phyloP scores from a whole-genome alignment of 2,113 vertebrate genomes.

The Struthidea cinerea region DNA sequence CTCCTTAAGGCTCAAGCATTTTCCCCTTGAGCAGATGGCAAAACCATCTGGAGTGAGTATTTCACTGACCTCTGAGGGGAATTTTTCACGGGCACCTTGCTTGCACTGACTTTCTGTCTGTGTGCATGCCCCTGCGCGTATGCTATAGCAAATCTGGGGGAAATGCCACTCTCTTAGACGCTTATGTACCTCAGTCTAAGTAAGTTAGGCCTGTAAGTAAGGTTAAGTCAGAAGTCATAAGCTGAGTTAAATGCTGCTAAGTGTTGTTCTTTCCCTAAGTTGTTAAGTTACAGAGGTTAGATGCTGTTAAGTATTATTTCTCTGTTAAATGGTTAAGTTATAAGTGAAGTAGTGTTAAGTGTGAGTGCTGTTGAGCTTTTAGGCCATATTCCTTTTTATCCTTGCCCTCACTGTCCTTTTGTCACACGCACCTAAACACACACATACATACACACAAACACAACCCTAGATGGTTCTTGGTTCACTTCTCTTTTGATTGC shows the following conservation, averaged over 20 bases:
- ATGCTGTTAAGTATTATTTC: not conserved
- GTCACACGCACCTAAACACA: not conserved
- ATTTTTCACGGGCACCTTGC: not conserved
- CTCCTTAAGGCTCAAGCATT: not conserved
- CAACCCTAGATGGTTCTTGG: rapidly evolving
- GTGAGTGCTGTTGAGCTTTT: not conserved
- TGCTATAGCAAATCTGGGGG: not conserved
- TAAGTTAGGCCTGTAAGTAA: not conserved
- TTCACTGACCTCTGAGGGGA: not conserved
- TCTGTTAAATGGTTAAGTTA: not conserved
- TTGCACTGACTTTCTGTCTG: not conserved
- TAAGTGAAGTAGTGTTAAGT: not conserved
- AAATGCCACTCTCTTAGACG: not conserved
- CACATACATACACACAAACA: not conserved
- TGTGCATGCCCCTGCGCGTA: rapidly evolving
- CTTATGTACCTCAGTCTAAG: not conserved
- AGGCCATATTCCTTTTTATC: not conserved
- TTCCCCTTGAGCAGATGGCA: too few relatives aligned
- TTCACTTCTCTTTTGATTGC: not conserved
- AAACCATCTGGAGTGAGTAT: not conserved
- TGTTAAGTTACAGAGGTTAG: not conserved
- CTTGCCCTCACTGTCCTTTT: not conserved
- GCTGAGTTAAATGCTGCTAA: not conserved
- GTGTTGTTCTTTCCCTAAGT: not conserved
- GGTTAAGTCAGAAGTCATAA: not conserved